Evolutionary conservation across 2,888 invertebrate genomes (phyloP), one percentile per base, ranked within the genome.

Genomic region (Rotaria magnacalcarata): DNA sequence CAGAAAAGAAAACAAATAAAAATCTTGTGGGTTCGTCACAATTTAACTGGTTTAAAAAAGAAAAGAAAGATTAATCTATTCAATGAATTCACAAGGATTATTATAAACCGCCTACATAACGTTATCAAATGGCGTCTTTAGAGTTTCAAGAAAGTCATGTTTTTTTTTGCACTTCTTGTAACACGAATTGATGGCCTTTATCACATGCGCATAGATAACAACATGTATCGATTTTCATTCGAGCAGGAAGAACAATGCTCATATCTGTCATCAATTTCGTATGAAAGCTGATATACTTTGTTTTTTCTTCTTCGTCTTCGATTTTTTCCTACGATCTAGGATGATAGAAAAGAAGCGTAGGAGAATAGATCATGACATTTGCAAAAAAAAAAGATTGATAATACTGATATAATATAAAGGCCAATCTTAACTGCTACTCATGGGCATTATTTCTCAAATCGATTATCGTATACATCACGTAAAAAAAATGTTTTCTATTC

Each of bases 321-420:
- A 6, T 67, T 67, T 27, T 67, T 0, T 58, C 1, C 4, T 58
- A 2, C n/a, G 58, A 58, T n/a, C n/a, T 67, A 27, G 14, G 14
- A 67, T n/a, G 34, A 67, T 11, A 16, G 34, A 67, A 67, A 16
- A 8, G 16, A 34, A 67, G 67, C 27, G 16, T 34, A 67, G 27
- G 67, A 67, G 27, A 67, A 67, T 67, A 67, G 67, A 67, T 67
- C 34, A 67, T 34, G 67, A 67, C 67, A 67, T 67, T 67, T 67
- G 11, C 14, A 67, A 16, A 60, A 27, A 60, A 67, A 16, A 60
- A 27, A 60, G 60, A 27, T 60, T 60, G 60, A 60, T 14, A 67
- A n/a, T 27, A 67, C 3, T 14, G 14, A 16, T 16, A 67, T 27
- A n/a, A 67, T 67, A 34, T 27, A 67, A 67, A 67, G 34, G 34